Evolutionary conservation across 2,113 vertebrate genomes (phyloP), one percentile per base, ranked within the genome.

Genomic region (Ciconia boyciana): DNA sequence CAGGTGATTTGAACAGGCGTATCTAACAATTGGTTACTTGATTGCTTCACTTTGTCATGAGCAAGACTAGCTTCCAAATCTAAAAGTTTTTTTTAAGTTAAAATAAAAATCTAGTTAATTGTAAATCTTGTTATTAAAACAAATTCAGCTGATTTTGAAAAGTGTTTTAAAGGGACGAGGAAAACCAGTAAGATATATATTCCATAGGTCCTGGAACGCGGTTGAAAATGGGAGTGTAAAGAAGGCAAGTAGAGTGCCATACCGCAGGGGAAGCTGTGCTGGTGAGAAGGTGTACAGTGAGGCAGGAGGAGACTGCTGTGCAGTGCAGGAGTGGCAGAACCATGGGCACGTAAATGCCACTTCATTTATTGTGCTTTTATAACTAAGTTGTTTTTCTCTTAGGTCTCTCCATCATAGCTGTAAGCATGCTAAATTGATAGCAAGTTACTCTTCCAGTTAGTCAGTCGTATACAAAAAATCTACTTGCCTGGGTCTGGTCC

Each of bases 281-380:
- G 60, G 25, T 0, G 0, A 58, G 26, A 7, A 12, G 16, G 25
- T 72, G 13, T 43, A 3, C 1, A 0, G 36, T 19, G 46, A 79
- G 52, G 57, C 44, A 75, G 44, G 68, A 76, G 44, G 20, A 57
- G 34, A 69, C 28, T 12, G 2, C 39, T 80, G 43, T 14, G 28
- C 66, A 51, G 15, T 44, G 39, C 16, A 43, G 20, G 20, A 84
- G 9, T 2, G 3, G 66, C 36, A 88, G 66, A 84, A 52, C 31
- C 39, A 13, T 0, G 2, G 51, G 11, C 43, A 4, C 62, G 31
- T 62, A 83, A 65, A 60, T 39, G 6, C 18, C 17, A 21, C 39
- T 31, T 85, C 15, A 16, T 79, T 78, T 82, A 28, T 70, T 15
- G 19, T 17, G 54, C 36, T 58, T 6, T 62, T 85, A 29, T 9